Evolutionary conservation across 92 coral and sea anemone genomes (phyloP), one percentile per base, ranked within the genome.

Genomic region (Porites divaricata): DNA sequence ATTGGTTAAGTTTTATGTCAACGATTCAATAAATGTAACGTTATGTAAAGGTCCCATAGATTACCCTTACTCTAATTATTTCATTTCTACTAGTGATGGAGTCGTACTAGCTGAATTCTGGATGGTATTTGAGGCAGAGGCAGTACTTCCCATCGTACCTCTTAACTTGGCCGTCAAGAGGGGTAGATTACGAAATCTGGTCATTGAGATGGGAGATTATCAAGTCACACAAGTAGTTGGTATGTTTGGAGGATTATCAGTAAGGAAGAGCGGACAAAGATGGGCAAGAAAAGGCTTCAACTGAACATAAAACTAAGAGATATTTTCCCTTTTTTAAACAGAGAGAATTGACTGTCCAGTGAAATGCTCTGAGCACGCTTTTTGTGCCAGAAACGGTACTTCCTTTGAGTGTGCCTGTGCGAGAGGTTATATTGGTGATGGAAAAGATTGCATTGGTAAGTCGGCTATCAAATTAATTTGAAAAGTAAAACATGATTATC

Each of bases 371-470:
- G 61, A 62, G 24, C 35, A 78, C 11, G 89, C 98, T 9, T 81
- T 76, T 77, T 94, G 98, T 69, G 78, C 88, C 28, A 87, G 98
- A 74, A 94, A 94, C 41, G 91, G 76, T 41, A 89, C 95, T 23
- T 68, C 69, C 25, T 94, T 94, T 76, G 85, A 89, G 70, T 95
- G 98, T 52, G 72, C 75, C 11, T 95, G 98, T 72, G 54, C 86
- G 5, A 79, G 91, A 48, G 98, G 98, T 7, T 93, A 93, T 83
- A 85, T 87, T 71, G 98, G 97, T 10, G 92, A 91, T 68, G 98
- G 98, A 63, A 70, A 52, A 41, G 84, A 86, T 19, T 95, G 98
- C 76, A 67, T 86, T 48, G 98, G 98, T 95, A 82, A 49, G 89
- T 67, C 10, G 56, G 16, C 9, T 2, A 1, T 6, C 9, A 54